A percentile compares a stretch with the other conserved stretches of the same genome.
These are phyloP conservation scores for Heliothis virescens DNA, from an alignment of 1,140 invertebrate species.

Conservation along the genomic window DNA sequence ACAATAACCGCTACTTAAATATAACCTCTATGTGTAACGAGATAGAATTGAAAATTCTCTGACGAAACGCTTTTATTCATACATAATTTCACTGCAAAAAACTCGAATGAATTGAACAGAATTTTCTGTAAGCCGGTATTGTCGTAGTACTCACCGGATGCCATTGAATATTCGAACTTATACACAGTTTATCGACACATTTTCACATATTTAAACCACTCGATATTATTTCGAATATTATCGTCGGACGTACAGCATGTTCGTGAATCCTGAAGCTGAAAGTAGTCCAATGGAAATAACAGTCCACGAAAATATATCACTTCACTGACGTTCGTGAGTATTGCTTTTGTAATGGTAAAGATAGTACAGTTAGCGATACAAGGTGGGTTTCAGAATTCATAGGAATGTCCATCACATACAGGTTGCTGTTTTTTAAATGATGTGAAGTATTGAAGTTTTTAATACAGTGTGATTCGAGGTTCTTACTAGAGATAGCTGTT, in stretches of 20 bases:
- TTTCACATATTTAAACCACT: conserved; percentile 24
- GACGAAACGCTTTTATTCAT: not conserved
- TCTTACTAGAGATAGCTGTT: too few relatives aligned
- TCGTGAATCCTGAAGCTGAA: not conserved
- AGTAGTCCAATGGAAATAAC: conserved; percentile 1
- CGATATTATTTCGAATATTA: not conserved
- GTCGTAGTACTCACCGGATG: conserved; percentile 29
- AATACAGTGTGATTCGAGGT: too few relatives aligned
- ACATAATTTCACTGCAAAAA: conserved; percentile 9
- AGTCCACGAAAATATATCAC: conserved; percentile 16
- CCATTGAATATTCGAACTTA: conserved; percentile 47
- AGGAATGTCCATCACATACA: conserved; percentile 47
- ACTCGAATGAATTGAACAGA: not conserved
- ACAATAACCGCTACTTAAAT: not conserved
- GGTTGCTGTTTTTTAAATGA: conserved; percentile 32
- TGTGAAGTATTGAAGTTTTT: too few relatives aligned
- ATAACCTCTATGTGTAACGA: not conserved
- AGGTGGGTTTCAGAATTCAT: conserved; percentile 43
- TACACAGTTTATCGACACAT: conserved; percentile 34
- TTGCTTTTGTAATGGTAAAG: conserved; percentile 48
- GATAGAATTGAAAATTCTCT: not conserved
- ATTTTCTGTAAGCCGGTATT: conserved; percentile 9
- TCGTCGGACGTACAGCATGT: not conserved
- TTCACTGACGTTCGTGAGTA: conserved; percentile 22
- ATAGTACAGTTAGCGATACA: conserved; percentile 47